Percentiles rank a stretch among this genome's conserved stretches.
phyloP scores from a whole-genome alignment of 2,797 vertebrate species.

The Crocodylus rhombifer region DNA sequence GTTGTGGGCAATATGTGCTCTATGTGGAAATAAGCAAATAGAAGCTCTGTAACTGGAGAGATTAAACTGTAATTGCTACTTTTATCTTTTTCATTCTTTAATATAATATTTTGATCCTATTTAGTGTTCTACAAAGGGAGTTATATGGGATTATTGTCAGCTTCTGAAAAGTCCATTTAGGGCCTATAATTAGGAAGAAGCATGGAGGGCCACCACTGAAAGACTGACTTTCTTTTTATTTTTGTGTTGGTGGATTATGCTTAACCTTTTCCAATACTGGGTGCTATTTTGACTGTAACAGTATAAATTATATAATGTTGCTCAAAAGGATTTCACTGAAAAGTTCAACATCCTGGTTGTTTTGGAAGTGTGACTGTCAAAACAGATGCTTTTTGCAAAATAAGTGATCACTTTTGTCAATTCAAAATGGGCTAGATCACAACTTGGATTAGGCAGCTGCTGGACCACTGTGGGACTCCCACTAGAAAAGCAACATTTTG shows the following conservation, averaged over 20 bases:
- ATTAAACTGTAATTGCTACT: constrained; percentile 59
- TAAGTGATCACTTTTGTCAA: not conserved
- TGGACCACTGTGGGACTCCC: not conserved
- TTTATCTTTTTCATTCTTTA: constrained; percentile 44
- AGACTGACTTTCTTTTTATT: not conserved
- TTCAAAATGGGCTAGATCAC: not conserved
- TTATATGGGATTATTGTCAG: constrained; percentile 45
- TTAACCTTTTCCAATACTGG: constrained; percentile 17
- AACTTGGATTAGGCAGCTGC: not conserved
- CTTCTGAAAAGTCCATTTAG: constrained; percentile 45
- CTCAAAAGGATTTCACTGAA: constrained; percentile 5
- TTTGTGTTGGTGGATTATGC: constrained; percentile 27
- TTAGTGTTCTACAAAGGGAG: constrained; percentile 29
- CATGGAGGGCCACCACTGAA: not conserved
- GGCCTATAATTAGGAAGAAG: constrained; percentile 18
- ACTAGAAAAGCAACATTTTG: not conserved
- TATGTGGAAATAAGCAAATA: constrained; percentile 43
- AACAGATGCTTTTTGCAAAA: not conserved
- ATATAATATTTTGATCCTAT: constrained; percentile 55
- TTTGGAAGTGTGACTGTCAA: not conserved
- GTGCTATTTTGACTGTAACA: constrained; percentile 21
- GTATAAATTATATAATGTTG: not conserved
- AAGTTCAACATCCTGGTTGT: not conserved
- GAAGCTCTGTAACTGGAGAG: constrained; percentile 11
- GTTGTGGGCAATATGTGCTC: not conserved